phyloP scores from a whole-genome alignment of 2,113 vertebrate genomes.

The Nothobranchius furzeri region DNA sequence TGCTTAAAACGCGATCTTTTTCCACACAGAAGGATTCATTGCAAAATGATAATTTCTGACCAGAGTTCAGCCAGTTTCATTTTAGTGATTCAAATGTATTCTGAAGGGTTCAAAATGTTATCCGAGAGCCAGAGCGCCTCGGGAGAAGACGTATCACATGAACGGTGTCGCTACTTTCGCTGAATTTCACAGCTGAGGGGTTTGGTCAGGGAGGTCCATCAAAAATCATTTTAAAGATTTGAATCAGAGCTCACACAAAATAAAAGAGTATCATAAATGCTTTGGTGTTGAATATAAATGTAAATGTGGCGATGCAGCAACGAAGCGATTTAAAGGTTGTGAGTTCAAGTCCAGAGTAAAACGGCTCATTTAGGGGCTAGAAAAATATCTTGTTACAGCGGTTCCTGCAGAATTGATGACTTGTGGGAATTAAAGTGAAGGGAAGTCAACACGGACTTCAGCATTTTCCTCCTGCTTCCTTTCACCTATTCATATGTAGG shows the following conservation, averaged over 20 bases:
- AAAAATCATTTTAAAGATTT: conserved; percentile 12
- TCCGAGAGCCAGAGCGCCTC: conserved; percentile 12
- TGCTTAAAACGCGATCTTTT: conserved; percentile 19
- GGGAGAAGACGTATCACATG: conserved; percentile 21
- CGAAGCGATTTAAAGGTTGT: conserved; percentile 29
- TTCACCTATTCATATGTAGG: conserved; percentile 16
- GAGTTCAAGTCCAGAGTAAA: conserved; percentile 47
- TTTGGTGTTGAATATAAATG: conserved; percentile 35
- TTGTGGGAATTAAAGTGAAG: conserved; percentile 27
- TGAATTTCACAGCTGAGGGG: conserved; percentile 13
- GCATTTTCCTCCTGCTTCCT: conserved; percentile 11
- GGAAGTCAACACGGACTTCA: conserved; percentile 29
- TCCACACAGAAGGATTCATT: conserved; percentile 1
- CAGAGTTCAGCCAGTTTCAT: conserved; percentile 11
- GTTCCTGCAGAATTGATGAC: conserved; percentile 46
- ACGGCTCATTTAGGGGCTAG: conserved; percentile 11
- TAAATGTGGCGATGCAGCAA: conserved; percentile 25
- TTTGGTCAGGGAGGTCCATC: conserved; percentile 15
- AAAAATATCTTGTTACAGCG: conserved; percentile 33
- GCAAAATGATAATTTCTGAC: conserved; percentile 32
- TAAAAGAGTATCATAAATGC: conserved; percentile 6
- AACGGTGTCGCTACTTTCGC: conserved; percentile 17
- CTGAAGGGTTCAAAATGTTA: conserved; percentile 32
- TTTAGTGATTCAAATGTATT: conserved; percentile 38
- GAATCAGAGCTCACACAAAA: conserved; percentile 1